Evolutionary conservation across 2,888 invertebrate genomes (phyloP).

Genomic region (Choreutis nemorana): DNA sequence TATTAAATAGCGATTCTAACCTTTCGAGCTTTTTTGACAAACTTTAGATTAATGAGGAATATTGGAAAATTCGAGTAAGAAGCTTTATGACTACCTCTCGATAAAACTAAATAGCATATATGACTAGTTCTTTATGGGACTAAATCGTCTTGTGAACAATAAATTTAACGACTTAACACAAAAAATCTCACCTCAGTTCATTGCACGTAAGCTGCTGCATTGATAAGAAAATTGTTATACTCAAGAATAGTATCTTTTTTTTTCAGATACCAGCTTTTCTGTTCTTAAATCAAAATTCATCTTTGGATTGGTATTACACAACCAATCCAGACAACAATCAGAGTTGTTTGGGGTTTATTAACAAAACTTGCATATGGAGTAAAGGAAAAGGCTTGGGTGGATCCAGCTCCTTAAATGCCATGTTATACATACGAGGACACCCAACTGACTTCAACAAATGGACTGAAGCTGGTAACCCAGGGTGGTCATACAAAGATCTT

Average conservation of each 20-base stretch:
- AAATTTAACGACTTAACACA: too few relatives aligned
- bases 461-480: slow-evolving; percentile 55
- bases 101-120: too few relatives aligned
- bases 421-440: slow-evolving; percentile 68
- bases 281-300: slow-evolving; percentile 25
- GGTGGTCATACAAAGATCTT: slow-evolving; percentile 63
- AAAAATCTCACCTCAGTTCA: too few relatives aligned
- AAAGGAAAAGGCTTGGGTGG: slow-evolving; percentile 73
- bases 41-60: too few relatives aligned
- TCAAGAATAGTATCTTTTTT: slow-evolving; percentile 1
- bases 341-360: slow-evolving; percentile 34
- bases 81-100: too few relatives aligned
- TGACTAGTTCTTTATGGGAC: too few relatives aligned
- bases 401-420: slow-evolving; percentile 67
- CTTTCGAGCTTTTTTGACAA: too few relatives aligned
- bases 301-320: slow-evolving; percentile 63
- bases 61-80: too few relatives aligned
- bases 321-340: slow-evolving; percentile 35
- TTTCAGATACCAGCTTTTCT: slow-evolving; percentile 37
- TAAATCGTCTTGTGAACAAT: too few relatives aligned
- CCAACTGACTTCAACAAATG: slow-evolving; percentile 62
- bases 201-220: too few relatives aligned
- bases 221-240: too few relatives aligned
- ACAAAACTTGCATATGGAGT: slow-evolving; percentile 60
- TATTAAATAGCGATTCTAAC: too few relatives aligned